Percentiles rank a stretch among this genome's conserved stretches.
These are phyloP conservation scores for Benitochromis conjunctus DNA, from an alignment of 2,113 vertebrate species.

Conservation along the genomic window DNA sequence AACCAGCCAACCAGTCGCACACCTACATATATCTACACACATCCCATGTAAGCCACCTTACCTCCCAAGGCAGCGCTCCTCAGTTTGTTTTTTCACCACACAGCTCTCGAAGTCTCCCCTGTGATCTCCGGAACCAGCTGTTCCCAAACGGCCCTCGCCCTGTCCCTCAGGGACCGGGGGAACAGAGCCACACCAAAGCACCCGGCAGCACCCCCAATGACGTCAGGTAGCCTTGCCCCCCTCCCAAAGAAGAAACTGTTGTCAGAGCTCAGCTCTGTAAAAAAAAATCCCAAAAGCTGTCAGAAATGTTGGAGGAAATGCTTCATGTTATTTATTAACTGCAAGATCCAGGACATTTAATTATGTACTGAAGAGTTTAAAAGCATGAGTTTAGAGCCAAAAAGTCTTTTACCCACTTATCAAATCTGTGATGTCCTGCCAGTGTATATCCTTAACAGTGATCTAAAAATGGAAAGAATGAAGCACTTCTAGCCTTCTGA, in stretches of 20 bases:
- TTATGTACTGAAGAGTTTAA: not conserved
- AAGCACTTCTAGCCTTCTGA: not conserved
- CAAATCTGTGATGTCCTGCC: not conserved
- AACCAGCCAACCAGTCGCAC: slow-evolving; percentile 5
- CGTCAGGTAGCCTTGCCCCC: slow-evolving; percentile 84
- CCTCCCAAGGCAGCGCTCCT: slow-evolving; percentile 62
- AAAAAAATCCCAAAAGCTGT: not conserved
- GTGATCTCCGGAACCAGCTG: slow-evolving; percentile 86
- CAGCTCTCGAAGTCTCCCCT: slow-evolving; percentile 89
- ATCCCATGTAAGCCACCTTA: slow-evolving; percentile 12
- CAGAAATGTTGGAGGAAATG: not conserved
- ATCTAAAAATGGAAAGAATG: not conserved
- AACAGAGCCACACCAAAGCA: slow-evolving; percentile 81
- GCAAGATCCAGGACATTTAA: not conserved
- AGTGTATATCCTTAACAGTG: not conserved
- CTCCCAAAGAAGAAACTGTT: not conserved
- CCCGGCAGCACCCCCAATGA: slow-evolving; percentile 85
- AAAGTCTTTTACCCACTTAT: not conserved
- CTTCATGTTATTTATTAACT: not conserved
- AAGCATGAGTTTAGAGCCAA: not conserved
- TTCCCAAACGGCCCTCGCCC: slow-evolving; percentile 80
- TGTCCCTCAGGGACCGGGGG: slow-evolving; percentile 71
- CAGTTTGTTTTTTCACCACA: slow-evolving; percentile 81
- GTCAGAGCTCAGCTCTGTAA: not conserved
- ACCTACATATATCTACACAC: not conserved